Conservation (phyloP, 2,797 vertebrate genomes). For the Acestrorhynchus altus region DNA sequence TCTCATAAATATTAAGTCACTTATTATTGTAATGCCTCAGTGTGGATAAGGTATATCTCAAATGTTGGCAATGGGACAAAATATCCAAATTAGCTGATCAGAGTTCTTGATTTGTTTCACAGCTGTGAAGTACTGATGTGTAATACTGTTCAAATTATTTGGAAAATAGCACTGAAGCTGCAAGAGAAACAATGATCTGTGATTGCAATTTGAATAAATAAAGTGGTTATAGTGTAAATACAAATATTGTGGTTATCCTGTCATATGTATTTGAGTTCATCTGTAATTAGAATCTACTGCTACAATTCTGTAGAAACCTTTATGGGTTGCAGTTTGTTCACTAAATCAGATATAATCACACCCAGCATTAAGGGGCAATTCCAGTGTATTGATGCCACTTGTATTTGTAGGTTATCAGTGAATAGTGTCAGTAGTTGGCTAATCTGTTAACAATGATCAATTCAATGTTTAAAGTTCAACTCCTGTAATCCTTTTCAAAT, state of each 20-base stretch:
- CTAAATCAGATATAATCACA: too few species aligned
- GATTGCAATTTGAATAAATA: conserved; percentile 3
- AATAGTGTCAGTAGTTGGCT: too few species aligned
- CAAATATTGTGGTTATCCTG: background rate
- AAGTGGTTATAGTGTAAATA: too few species aligned
- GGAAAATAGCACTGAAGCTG: background rate
- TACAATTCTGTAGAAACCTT: background rate
- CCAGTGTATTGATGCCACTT: too few species aligned
- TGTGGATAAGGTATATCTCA: background rate
- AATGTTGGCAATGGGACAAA: background rate
- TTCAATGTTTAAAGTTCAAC: too few species aligned
- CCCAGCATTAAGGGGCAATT: too few species aligned
- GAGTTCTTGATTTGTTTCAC: too few species aligned
- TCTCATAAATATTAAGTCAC: background rate
- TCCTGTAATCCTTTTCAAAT: background rate
- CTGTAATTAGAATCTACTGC: background rate
- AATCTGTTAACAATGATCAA: too few species aligned
- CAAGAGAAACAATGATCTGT: background rate
- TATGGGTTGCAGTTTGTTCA: too few species aligned
- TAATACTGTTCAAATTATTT: background rate
- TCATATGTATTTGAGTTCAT: background rate
- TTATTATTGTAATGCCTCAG: background rate
- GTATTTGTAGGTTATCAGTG: too few species aligned
- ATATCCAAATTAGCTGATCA: background rate
- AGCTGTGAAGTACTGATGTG: background rate